Base-by-base conservation (phyloP, 2,888 invertebrate genomes). In the Argynnis bischoffii region DNA sequence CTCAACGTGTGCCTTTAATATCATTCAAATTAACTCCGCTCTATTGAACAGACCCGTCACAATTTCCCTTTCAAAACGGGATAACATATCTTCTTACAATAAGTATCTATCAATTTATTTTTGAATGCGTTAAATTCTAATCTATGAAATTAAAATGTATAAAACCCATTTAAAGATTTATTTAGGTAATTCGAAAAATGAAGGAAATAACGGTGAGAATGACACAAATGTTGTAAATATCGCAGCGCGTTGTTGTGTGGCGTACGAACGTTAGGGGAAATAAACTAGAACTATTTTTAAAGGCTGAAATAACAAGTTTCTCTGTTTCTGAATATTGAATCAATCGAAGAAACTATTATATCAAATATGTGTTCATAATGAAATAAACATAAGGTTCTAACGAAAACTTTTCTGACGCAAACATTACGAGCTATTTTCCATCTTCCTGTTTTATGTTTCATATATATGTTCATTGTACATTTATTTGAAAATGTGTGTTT, bases 11-110 rank as follows among this genome's bases (percentile, higher is more conserved):
- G 66, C 66, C 69, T 71, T 54, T 71, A 69, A 71, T 71, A 71
- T 64, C 67, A 71, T 71, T 71, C 71, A 71, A 69, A 69, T 71
- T 71, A 69, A 67, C 69, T 67, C 53, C 66, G 66, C 69, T 64
- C 69, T 66, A 66, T 56, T 65, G 65, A 64, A 64, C 64, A 26
- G 21, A 65, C 47, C 53, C 54, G 51, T 56, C 60, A 47, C 35
- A 69, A 61, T 65, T 68, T 63, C 53, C 51, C 56, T 48, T 57
- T 63, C 60, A 50, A 64, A 63, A 57, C 48, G 21, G 35, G 57
- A 65, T 63, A 65, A 65, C 61, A 69, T n/a, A 16, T 21, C 61
- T 56, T 13, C 54, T 65, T 55, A 50, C 47, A 69, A 65, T 61
- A 68, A 48, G 14, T 46, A 56, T 69, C 47, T 56, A 55, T 63